phyloP scores from a whole-genome alignment of 2,888 invertebrate species.

The Galerucella pusilla region DNA sequence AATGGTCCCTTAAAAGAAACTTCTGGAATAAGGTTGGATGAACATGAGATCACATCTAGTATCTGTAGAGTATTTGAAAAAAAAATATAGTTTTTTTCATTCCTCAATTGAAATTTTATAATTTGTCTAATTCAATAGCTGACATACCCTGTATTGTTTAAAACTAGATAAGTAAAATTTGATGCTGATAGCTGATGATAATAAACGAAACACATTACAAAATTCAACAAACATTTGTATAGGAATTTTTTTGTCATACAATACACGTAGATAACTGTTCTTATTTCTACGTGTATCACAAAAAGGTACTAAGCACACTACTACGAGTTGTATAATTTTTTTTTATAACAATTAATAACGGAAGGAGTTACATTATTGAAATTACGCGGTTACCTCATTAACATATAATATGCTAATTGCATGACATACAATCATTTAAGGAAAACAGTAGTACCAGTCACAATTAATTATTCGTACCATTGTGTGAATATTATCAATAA shows the following conservation, averaged over 20 bases:
- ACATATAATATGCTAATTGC: background rate
- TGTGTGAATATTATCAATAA: background rate
- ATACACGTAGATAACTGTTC: constrained; percentile 13
- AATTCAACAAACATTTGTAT: constrained; percentile 3
- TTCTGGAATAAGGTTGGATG: too few species aligned
- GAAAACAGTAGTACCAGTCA: background rate
- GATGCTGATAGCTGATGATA: constrained; percentile 13
- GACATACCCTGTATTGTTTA: background rate
- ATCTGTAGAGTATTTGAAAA: too few species aligned
- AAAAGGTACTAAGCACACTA: background rate
- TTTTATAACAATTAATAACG: constrained; percentile 5
- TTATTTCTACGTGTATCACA: background rate
- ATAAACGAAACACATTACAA: background rate
- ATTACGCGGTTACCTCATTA: background rate
- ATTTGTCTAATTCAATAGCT: background rate
- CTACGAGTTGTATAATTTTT: background rate
- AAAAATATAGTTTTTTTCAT: too few species aligned
- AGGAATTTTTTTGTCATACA: constrained; percentile 1
- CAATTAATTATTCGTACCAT: background rate
- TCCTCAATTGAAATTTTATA: too few species aligned
- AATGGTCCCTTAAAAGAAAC: too few species aligned
- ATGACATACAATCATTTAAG: background rate
- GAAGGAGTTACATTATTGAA: background rate
- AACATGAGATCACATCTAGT: too few species aligned
- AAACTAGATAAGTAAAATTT: constrained; percentile 3